Evolutionary conservation across 2,888 invertebrate species (phyloP).

Genomic region (Cephus sareptanus): DNA sequence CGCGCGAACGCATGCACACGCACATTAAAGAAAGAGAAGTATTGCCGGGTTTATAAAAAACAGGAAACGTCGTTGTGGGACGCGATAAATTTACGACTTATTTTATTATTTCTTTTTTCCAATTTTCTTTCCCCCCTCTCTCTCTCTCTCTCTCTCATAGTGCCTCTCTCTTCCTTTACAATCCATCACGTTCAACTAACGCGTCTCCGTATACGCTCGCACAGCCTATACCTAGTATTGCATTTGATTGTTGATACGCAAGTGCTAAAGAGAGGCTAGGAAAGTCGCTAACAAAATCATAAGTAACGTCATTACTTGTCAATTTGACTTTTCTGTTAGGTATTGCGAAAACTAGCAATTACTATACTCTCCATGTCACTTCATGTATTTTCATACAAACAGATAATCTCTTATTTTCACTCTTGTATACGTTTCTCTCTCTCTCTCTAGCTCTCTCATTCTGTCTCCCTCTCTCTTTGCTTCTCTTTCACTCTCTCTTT

Average conservation of each 20-base stretch:
- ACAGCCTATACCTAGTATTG: conserved; percentile 33
- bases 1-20: too few species aligned
- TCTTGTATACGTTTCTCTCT: not conserved
- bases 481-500: not conserved
- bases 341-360: conserved; percentile 23
- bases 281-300: conserved; percentile 2
- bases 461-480: not conserved
- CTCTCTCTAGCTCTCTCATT: not conserved
- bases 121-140: too few species aligned
- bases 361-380: not conserved
- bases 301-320: conserved; percentile 1
- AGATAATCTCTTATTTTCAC: not conserved
- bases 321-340: not conserved
- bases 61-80: too few species aligned
- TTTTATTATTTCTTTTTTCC: too few species aligned
- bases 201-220: not conserved
- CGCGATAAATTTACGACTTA: too few species aligned
- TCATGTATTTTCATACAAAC: not conserved
- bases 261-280: conserved; percentile 11
- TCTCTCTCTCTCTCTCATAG: too few species aligned
- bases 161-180: too few species aligned
- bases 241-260: conserved; percentile 43
- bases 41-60: too few species aligned
- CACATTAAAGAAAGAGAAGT: too few species aligned
- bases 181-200: not conserved